Evolutionary conservation across 1,140 invertebrate genomes (phyloP).

Genomic region (Orchestia grillus): DNA sequence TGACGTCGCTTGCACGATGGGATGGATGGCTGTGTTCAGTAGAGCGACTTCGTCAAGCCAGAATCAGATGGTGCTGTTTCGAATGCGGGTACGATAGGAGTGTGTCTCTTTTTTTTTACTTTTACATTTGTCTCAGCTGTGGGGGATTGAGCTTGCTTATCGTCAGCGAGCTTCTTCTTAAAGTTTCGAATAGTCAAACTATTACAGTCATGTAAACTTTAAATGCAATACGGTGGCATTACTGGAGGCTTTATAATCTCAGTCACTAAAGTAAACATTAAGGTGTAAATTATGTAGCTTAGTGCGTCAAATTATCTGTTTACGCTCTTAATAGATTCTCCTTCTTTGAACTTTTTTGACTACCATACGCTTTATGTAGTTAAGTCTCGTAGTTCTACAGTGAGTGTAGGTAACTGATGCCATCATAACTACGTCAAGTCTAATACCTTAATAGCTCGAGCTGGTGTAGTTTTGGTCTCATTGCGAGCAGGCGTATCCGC

Average conservation of each 20-base stretch:
- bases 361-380: neutral
- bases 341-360: neutral
- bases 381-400: neutral
- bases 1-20: too few relatives aligned
- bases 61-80: neutral
- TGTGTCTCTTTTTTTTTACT: neutral
- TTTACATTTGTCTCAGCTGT: neutral
- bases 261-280: constrained; percentile 20
- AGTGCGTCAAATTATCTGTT: constrained; percentile 34
- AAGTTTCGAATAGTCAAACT: neutral
- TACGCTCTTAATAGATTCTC: neutral
- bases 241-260: constrained; percentile 23
- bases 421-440: neutral
- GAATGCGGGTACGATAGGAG: neutral
- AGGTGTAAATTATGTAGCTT: constrained; percentile 21
- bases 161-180: neutral
- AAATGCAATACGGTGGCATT: constrained; percentile 6
- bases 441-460: too few relatives aligned
- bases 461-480: too few relatives aligned
- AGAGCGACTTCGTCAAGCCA: neutral
- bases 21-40: too few relatives aligned
- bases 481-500: neutral
- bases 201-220: neutral
- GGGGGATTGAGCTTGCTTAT: neutral
- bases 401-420: neutral